Percentiles rank a stretch among this genome's conserved stretches.
These are phyloP conservation scores for Melikaiella ostensackeni DNA, from an alignment of 2,888 invertebrate species.

Conservation along the genomic window DNA sequence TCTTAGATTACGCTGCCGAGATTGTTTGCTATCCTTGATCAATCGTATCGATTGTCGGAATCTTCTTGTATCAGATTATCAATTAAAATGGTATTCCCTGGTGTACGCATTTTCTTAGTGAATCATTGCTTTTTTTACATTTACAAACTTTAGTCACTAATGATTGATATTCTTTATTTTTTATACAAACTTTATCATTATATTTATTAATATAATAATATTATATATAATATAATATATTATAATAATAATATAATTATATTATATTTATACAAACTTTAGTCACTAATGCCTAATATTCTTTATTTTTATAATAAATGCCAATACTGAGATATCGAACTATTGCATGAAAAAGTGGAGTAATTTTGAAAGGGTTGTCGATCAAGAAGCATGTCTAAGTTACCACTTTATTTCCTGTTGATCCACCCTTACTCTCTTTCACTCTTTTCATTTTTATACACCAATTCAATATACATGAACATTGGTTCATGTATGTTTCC, in stretches of 20 bases:
- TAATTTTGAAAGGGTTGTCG: neutral
- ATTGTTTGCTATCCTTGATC: constrained; percentile 12
- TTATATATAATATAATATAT: too few species aligned
- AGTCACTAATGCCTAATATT: neutral
- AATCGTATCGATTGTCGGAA: neutral
- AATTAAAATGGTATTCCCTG: neutral
- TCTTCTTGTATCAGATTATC: neutral
- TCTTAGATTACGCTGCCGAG: constrained; percentile 28
- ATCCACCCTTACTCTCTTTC: neutral
- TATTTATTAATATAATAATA: too few species aligned
- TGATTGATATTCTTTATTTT: neutral
- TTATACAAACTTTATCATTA: neutral
- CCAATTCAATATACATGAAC: too few species aligned
- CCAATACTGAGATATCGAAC: neutral
- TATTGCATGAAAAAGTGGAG: neutral
- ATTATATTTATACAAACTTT: neutral
- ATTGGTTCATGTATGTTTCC: constrained; percentile 5
- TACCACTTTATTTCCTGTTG: constrained; percentile 23
- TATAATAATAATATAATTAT: too few species aligned
- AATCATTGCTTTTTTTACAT: neutral
- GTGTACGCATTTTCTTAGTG: neutral
- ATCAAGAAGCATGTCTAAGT: neutral
- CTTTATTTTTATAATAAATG: neutral
- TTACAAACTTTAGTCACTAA: neutral
- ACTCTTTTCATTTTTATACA: constrained; percentile 23